Evolutionary conservation across 2,888 invertebrate genomes (phyloP).

Genomic region (Ctenicera cuprea): DNA sequence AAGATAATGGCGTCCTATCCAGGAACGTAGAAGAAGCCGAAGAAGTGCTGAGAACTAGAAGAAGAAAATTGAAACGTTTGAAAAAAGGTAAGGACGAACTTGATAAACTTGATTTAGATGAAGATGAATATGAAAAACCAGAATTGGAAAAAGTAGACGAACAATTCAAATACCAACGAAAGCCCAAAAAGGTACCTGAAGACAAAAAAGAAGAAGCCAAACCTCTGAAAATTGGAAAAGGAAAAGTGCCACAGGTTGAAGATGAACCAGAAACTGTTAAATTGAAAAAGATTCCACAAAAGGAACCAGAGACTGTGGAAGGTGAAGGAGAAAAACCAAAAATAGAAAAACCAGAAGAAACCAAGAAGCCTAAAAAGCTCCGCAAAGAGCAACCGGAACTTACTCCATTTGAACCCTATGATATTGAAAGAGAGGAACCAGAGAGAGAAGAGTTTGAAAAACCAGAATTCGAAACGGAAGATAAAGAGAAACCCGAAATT

Average conservation of each 20-base stretch:
- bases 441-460: constrained; percentile 66
- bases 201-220: constrained; percentile 64
- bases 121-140: constrained; percentile 68
- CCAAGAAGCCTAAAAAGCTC: constrained; percentile 65
- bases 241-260: constrained; percentile 69
- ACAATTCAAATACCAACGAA: constrained; percentile 64
- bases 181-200: constrained; percentile 54
- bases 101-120: constrained; percentile 71
- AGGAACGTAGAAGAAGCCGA: constrained; percentile 73
- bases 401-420: constrained; percentile 68
- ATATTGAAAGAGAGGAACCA: constrained; percentile 68
- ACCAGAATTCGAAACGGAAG: constrained; percentile 66
- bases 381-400: constrained; percentile 67
- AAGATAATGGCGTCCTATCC: constrained; percentile 73
- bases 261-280: constrained; percentile 65
- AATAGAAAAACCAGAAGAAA: constrained; percentile 65
- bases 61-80: constrained; percentile 69
- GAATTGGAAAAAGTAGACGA: constrained; percentile 70
- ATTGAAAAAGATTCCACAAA: constrained; percentile 70
- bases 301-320: constrained; percentile 64
- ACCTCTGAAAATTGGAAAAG: constrained; percentile 71
- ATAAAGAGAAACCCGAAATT: constrained; percentile 58
- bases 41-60: constrained; percentile 71
- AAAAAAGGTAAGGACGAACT: constrained; percentile 69
- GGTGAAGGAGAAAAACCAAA: constrained; percentile 54